phyloP scores from a whole-genome alignment of 2,888 invertebrate species.

The Caenorhabditis sp. region DNA sequence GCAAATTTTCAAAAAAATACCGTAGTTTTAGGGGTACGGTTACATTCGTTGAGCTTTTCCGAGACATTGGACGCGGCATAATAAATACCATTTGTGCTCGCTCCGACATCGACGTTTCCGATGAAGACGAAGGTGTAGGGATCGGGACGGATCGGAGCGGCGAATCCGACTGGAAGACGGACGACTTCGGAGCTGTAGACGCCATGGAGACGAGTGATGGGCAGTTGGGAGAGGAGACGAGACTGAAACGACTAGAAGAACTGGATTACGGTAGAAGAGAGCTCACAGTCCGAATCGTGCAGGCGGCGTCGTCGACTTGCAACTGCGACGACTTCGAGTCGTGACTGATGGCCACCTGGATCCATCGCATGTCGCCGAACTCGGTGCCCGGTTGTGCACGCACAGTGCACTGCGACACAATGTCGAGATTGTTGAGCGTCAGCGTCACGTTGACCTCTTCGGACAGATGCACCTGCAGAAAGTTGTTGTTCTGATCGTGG shows the following conservation, averaged over 20 bases:
- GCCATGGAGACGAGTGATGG: slow-evolving; percentile 27
- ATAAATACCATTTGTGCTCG: slow-evolving; percentile 44
- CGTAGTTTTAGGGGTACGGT: too few species aligned
- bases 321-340: slow-evolving; percentile 31
- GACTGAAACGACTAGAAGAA: slow-evolving; percentile 5
- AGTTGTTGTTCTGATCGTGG: slow-evolving; percentile 75
- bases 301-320: slow-evolving; percentile 49
- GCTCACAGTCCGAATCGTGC: slow-evolving; percentile 41
- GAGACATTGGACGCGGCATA: too few species aligned
- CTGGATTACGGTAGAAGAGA: neutral
- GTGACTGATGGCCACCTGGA: slow-evolving; percentile 63
- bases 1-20: too few species aligned
- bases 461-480: slow-evolving; percentile 73
- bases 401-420: slow-evolving; percentile 66
- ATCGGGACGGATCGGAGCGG: slow-evolving; percentile 30
- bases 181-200: slow-evolving; percentile 47
- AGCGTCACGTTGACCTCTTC: slow-evolving; percentile 72
- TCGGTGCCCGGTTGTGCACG: slow-evolving; percentile 66
- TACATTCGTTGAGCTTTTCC: too few species aligned
- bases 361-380: slow-evolving; percentile 76
- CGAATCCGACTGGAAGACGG: slow-evolving; percentile 38
- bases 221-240: slow-evolving; percentile 13
- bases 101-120: slow-evolving; percentile 35
- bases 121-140: slow-evolving; percentile 44
- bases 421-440: slow-evolving; percentile 68